phyloP scores from a whole-genome alignment of 2,888 invertebrate species.

The Brassicogethes aeneus region DNA sequence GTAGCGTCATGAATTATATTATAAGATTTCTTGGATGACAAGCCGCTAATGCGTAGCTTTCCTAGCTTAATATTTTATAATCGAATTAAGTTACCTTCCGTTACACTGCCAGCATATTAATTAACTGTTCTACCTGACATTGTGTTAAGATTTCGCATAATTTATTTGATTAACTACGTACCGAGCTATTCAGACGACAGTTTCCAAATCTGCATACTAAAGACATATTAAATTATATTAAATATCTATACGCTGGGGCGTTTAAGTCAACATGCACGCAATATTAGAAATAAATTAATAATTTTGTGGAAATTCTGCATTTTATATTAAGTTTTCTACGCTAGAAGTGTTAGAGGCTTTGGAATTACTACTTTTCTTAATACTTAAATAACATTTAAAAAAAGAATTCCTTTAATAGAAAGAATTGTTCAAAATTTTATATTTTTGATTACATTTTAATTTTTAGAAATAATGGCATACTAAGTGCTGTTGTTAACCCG shows the following conservation, averaged over 20 bases:
- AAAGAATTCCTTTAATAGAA: too few species aligned
- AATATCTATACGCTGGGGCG: background rate
- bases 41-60: conserved; percentile 31
- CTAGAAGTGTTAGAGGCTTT: too few species aligned
- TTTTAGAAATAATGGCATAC: too few species aligned
- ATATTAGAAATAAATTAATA: too few species aligned
- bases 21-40: conserved; percentile 22
- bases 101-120: conserved; percentile 32
- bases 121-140: conserved; percentile 34
- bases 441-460: too few species aligned
- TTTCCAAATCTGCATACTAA: conserved; percentile 32
- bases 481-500: too few species aligned
- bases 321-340: too few species aligned
- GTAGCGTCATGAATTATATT: background rate
- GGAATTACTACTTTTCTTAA: too few species aligned
- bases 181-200: conserved; percentile 29
- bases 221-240: background rate
- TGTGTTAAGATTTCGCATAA: conserved; percentile 37
- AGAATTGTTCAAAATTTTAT: too few species aligned
- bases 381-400: too few species aligned
- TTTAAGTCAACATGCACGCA: too few species aligned
- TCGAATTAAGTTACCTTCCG: conserved; percentile 33
- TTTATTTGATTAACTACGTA: conserved; percentile 35
- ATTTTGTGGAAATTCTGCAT: too few species aligned
- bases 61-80: conserved; percentile 37